Evolutionary conservation across 2,113 vertebrate genomes (phyloP).

Genomic region (Microtus montanus): DNA sequence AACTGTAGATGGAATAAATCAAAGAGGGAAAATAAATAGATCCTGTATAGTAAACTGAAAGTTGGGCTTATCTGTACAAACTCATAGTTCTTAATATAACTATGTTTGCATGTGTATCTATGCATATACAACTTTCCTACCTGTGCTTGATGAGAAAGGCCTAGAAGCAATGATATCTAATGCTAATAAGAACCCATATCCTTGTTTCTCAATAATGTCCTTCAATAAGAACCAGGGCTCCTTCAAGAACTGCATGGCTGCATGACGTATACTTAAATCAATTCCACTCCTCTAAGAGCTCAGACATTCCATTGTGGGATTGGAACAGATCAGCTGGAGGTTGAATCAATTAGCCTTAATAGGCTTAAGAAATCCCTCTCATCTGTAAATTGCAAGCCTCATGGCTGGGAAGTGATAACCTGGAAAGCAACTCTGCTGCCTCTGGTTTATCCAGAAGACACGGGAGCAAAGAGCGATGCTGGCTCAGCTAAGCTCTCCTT

Average conservation of each 20-base stretch:
- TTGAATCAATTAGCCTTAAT: background rate
- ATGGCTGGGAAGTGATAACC: constrained; percentile 8
- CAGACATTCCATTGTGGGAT: constrained; percentile 8
- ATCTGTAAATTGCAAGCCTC: constrained; percentile 8
- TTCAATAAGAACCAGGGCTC: background rate
- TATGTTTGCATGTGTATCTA: background rate
- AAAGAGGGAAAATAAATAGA: constrained; percentile 17
- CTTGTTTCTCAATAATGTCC: background rate
- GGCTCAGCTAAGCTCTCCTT: constrained; percentile 8
- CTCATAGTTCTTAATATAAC: background rate
- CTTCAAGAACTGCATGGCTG: background rate
- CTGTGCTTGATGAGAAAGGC: background rate
- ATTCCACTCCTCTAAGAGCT: constrained; percentile 10
- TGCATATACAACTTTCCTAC: background rate
- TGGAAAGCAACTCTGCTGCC: background rate
- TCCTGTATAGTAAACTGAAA: background rate
- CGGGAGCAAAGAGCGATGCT: background rate
- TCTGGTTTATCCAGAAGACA: background rate
- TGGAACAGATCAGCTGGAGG: background rate
- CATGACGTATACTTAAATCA: constrained; percentile 13
- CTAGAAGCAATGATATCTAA: background rate
- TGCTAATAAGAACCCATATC: background rate
- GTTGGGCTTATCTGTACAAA: background rate
- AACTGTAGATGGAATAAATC: background rate
- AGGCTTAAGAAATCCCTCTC: background rate